Base-by-base conservation (phyloP, 2,888 invertebrate species). In the Eristalis arbustorum region DNA sequence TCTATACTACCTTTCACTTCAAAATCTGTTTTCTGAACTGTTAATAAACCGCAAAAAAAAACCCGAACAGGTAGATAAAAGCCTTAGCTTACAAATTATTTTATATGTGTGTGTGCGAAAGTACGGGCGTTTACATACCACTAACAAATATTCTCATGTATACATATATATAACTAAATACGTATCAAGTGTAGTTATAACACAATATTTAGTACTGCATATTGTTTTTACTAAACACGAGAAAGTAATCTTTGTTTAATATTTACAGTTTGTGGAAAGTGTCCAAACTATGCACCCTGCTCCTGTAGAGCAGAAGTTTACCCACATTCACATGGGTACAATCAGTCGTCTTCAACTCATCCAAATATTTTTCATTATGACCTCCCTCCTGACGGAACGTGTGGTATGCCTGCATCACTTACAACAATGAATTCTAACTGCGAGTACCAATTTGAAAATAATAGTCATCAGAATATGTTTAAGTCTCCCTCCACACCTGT, bases 201-300 rank as follows among this genome's bases (percentile, higher is more conserved):
- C 31, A 31, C 31, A 31, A 4, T 31, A 31, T 31, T 31, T 31
- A 31, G 31, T 8, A 31, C 31, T 31, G 8, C 3, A 31, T 31
- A 6, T 10, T 31, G 6, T 31, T n/a, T n/a, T n/a, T n/a, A n/a
- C n/a, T 8, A 31, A 31, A 1, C 31, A 31, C 31, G 8, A 0
- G 31, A 4, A 31, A 31, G 31, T 31, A 31, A 31, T 5, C 31
- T 10, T 18, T 56, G 18, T 56, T 56, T 56, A 25, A 8, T 37
- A 40, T 49, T 77, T 77, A 0, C 67, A 87, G 87, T 57, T 25
- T 87, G 87, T 59, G 83, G 77, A 23, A 83, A 87, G 68, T 87
- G 87, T 40, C 63, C 83, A 2, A 79, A 71, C 40, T 78, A 75
- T n/a, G 56, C 67, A 0, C 57, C 78, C 4, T 87, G 87, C 57